Base-by-base conservation (phyloP, 2,113 vertebrate species). In the Corythaixoides concolor region DNA sequence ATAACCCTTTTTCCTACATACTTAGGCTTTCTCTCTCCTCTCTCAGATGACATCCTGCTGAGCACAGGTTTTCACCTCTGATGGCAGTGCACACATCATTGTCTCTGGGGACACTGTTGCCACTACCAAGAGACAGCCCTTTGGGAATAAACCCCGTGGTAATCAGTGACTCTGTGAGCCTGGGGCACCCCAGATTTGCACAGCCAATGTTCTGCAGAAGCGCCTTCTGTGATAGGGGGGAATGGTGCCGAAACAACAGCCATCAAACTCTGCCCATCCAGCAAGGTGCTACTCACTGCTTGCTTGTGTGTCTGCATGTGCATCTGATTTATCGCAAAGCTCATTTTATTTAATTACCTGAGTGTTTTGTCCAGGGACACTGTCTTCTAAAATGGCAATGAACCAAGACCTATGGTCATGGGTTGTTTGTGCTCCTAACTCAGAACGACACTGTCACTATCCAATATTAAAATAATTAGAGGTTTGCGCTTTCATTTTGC, bases 401-500 rank as follows among this genome's bases (percentile, higher is more conserved):
- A 85, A 89, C 89, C 41, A 10, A 83, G 95, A 95, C 89, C 94
- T 35, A 87, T 97, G 95, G 92, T 84, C 95, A 87, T 73, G 43
- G 81, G 77, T 93, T 96, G 89, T 96, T 97, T 95, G 94, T 93
- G 70, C 62, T 89, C 66, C 28, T 88, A 84, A 55, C 30, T 33
- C 10, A 73, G 53, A 91, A 41, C 78, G 93, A 88, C 77, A 55
- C 37, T 64, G 86, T 79, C 91, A 58, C 93, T 89, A 60, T 58
- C 87, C 94, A 97, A 76, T 95, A 97, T 97, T 96, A 89, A 97
- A 92, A 94, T 96, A 97, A 97, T 94, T 89, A 95, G 91, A 95
- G 83, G 86, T 85, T 91, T 93, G 77, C 83, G 58, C 89, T 85
- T 95, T 96, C 77, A 80, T 94, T 96, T 96, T 79, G 87, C 91